These are phyloP conservation scores for Drosophila obscura DNA, from an alignment of 1,140 invertebrate species.

Conservation along the genomic window DNA sequence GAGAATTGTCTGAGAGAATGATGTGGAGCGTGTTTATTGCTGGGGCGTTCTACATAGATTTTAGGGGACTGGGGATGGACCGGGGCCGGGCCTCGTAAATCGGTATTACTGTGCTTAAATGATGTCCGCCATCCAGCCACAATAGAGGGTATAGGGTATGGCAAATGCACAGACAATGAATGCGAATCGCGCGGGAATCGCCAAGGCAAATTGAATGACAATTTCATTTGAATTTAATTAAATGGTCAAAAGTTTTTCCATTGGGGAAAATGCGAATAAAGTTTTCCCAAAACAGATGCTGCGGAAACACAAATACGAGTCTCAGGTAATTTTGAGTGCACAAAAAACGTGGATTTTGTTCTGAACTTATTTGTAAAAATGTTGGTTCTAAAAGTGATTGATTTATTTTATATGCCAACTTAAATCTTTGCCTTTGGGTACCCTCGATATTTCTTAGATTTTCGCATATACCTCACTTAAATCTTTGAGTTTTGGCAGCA, in stretches of 20 bases:
- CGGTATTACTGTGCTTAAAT: conserved; percentile 64
- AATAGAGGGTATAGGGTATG: neutral
- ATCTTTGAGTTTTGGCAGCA: too few relatives aligned
- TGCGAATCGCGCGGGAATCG: conserved; percentile 22
- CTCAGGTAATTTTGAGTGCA: too few relatives aligned
- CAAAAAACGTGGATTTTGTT: too few relatives aligned
- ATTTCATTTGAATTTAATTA: conserved; percentile 68
- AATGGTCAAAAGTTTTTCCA: conserved; percentile 44
- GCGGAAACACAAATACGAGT: neutral
- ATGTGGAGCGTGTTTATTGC: conserved; percentile 46
- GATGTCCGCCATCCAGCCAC: conserved; percentile 28
- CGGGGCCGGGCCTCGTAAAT: conserved; percentile 48
- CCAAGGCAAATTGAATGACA: conserved; percentile 43
- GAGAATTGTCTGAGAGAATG: conserved; percentile 20
- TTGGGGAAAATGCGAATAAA: conserved; percentile 3
- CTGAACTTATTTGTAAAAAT: too few relatives aligned
- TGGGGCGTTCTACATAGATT: conserved; percentile 45
- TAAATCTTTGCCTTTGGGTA: too few relatives aligned
- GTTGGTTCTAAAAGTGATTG: too few relatives aligned
- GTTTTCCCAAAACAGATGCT: conserved; percentile 19
- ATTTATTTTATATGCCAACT: too few relatives aligned
- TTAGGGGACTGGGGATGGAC: neutral
- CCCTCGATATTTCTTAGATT: too few relatives aligned
- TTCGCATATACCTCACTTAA: too few relatives aligned
- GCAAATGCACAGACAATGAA: conserved; percentile 34